Base-by-base conservation (phyloP, 2,797 vertebrate species). In the Chromis chromis region DNA sequence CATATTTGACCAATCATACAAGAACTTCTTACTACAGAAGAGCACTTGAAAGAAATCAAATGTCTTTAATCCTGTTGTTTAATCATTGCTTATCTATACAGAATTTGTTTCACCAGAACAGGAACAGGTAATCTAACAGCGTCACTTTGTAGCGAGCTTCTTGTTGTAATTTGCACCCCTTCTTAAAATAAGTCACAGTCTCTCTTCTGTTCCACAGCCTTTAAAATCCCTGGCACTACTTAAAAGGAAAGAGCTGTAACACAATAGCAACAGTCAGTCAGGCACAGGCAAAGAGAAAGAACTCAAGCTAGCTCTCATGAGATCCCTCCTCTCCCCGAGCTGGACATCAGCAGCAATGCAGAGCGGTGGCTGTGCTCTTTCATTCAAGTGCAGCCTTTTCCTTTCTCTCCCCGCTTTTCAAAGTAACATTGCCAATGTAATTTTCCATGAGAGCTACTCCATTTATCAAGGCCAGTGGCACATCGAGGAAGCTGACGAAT, bases 391-490 rank as follows among this genome's bases (percentile, higher is more conserved):
- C 73, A 82, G 79, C 78, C 82, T 69, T 46, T 74, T 82, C 64
- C 76, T 79, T 62, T 72, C 63, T 78, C 72, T 69, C 68, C 33
- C 71, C 73, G 56, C 50, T 66, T 83, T 83, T 91, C 83, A 83
- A 83, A 90, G 85, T 81, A 86, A 87, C 89, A 83, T 67, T 72
- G 87, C 88, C 87, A 86, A 88, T 88, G 91, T 92, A 88, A 93
- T 93, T 92, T 93, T 93, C 91, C 87, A 83, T 89, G 88, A 90
- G 85, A 90, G 91, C 84, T 81, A 83, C 85, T 91, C 90, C 89
- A 93, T 92, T 92, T 86, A 91, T 93, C 90, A 93, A 88, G 89
- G 90, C 88, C 78, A 82, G 76, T 77, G 88, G 87, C 88, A 89
- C 81, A 78, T 74, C 13, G 78, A 89, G 83, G 88, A 82, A 84